phyloP scores from a whole-genome alignment of 1,140 invertebrate genomes.

The Drosophila yakuba region DNA sequence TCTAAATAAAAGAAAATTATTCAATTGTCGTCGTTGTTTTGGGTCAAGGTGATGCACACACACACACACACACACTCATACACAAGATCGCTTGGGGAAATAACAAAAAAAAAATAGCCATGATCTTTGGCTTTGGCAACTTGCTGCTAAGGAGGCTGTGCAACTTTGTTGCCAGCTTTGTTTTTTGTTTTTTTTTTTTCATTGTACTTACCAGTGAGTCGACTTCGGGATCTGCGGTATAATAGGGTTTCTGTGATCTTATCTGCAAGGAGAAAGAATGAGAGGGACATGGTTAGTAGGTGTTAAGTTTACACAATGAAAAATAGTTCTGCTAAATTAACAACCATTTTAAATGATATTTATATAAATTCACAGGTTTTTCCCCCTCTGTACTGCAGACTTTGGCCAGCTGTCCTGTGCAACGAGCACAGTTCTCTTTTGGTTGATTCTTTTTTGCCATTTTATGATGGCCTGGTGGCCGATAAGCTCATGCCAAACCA shows the following conservation, averaged over 20 bases:
- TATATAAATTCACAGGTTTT: not conserved
- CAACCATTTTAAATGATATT: not conserved
- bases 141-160: conserved; percentile 54
- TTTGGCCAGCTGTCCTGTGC: conserved; percentile 34
- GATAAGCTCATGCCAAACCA: conserved; percentile 59
- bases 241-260: conserved; percentile 98
- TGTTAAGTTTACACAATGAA: conserved; percentile 43
- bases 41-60: conserved; percentile 75
- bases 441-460: conserved; percentile 24
- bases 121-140: conserved; percentile 62
- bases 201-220: conserved; percentile 97
- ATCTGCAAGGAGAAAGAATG: conserved; percentile 91
- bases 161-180: conserved; percentile 61
- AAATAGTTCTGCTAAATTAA: not conserved
- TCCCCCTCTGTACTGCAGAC: conserved; percentile 8
- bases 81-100: not conserved
- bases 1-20: conserved; percentile 84
- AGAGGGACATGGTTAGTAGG: conserved; percentile 25
- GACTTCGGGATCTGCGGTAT: conserved; percentile 98
- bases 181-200: conserved; percentile 10
- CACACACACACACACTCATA: conserved; percentile 13
- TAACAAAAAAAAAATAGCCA: conserved; percentile 26
- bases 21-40: conserved; percentile 80
- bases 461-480: conserved; percentile 67
- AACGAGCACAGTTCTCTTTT: not conserved